Percentiles rank a stretch among this genome's conserved stretches.
These are phyloP conservation scores for Thamnophis sirtalis DNA, from an alignment of 2,113 vertebrate species.

Conservation along the genomic window DNA sequence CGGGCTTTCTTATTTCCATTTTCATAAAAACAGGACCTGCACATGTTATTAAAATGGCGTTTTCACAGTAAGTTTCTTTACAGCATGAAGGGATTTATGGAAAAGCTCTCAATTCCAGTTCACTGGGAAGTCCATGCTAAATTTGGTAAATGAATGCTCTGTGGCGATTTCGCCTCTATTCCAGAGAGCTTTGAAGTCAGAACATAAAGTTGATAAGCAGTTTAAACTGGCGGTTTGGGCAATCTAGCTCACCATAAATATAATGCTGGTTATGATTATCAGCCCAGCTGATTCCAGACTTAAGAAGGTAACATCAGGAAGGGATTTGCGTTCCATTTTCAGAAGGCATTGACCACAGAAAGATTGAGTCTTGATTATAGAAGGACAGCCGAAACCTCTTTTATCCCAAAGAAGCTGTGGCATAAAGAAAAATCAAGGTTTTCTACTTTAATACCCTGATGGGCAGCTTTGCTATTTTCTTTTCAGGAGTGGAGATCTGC, in stretches of 20 bases:
- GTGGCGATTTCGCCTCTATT: background rate
- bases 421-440: background rate
- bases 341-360: background rate
- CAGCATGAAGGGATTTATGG: background rate
- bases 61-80: background rate
- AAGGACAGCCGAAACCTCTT: background rate
- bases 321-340: background rate
- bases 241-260: background rate
- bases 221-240: constrained; percentile 7
- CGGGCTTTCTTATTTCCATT: background rate
- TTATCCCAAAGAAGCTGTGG: background rate
- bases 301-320: background rate
- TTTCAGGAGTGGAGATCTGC: background rate
- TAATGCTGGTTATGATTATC: constrained; percentile 9
- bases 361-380: background rate
- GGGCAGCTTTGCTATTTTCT: background rate
- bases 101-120: background rate
- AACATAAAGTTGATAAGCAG: background rate
- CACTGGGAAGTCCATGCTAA: background rate
- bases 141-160: background rate
- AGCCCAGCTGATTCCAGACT: background rate
- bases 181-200: background rate
- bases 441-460: background rate
- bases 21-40: background rate
- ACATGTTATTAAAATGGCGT: background rate